Evolutionary conservation across 1,140 invertebrate species (phyloP), one percentile per base, ranked within the genome.

Genomic region (Harpegnathos saltator): DNA sequence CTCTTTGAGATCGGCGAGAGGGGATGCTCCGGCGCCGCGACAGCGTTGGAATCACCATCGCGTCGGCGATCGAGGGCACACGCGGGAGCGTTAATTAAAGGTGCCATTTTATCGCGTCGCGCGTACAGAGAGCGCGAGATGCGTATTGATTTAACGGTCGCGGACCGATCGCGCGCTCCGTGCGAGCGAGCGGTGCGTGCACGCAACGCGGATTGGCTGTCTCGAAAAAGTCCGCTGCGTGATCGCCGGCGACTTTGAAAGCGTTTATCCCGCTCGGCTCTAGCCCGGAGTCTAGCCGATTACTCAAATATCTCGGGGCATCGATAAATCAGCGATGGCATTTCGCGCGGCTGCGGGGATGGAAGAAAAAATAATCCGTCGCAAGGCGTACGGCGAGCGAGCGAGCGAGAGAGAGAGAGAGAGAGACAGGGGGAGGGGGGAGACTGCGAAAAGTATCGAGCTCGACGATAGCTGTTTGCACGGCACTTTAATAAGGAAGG

Each of bases 401-500:
- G 56, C 4, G n/a, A n/a, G 7, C 26, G 33, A 38, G 54, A 48
- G 48, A 44, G 22, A 38, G 15, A 17, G 9, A 22, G 24, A 38
- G 63, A 80, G 61, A 56, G 33, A 33, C 59, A 48, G 24, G 24
- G 19, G 14, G 19, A 22, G 26, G 33, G 29, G 22, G 50, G n/a
- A 33, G 59, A 63, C 58, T 75, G n/a, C 14, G 44, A 86, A 66
- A 75, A 86, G 82, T 90, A 88, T 90, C 80, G 82, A 17, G 75
- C 66, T 59, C 65, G 78, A 68, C 77, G 81, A 86, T 89, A 77
- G 84, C 71, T 91, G 89, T 91, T 92, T 91, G 85, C 89, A 90
- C 80, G 78, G 75, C 83, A 56, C 81, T 91, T 93, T 91, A 91
- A 92, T 92, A 91, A 93, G 90, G 82, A 90, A 88, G 83, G 77